phyloP scores from a whole-genome alignment of 2,113 vertebrate genomes.

The Steatornis caripensis region DNA sequence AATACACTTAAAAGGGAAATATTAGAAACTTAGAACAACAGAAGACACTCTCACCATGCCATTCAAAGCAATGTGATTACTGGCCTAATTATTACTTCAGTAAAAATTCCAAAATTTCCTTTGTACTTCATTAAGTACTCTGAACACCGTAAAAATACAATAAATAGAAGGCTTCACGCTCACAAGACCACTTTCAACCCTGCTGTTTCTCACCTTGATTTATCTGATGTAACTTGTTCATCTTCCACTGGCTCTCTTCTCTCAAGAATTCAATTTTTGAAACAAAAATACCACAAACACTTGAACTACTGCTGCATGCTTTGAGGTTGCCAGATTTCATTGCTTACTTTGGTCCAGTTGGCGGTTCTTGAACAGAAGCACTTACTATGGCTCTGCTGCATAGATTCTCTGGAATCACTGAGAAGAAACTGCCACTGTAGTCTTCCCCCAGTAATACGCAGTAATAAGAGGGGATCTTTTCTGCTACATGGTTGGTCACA shows the following conservation, averaged over 20 bases:
- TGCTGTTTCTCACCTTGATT: neutral
- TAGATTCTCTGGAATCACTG: neutral
- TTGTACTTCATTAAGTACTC: neutral
- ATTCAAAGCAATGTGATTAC: neutral
- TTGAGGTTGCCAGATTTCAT: neutral
- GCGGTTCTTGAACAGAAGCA: neutral
- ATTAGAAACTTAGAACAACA: neutral
- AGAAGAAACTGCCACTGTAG: neutral
- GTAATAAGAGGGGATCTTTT: neutral
- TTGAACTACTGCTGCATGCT: neutral
- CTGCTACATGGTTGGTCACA: neutral
- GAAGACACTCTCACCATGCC: neutral
- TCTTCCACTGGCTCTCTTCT: neutral
- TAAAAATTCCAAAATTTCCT: neutral
- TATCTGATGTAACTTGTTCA: neutral
- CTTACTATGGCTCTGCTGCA: neutral
- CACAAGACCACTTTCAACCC: neutral
- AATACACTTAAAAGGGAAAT: neutral
- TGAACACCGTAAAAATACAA: accelerated
- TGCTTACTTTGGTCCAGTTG: neutral
- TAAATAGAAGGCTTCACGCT: neutral
- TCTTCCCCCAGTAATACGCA: neutral
- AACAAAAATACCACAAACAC: neutral
- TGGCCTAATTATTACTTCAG: neutral
- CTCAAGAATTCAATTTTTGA: neutral